Percentiles rank a stretch among this genome's conserved stretches.
phyloP scores from a whole-genome alignment of 2,797 vertebrate genomes.

The Muscicapa striata region DNA sequence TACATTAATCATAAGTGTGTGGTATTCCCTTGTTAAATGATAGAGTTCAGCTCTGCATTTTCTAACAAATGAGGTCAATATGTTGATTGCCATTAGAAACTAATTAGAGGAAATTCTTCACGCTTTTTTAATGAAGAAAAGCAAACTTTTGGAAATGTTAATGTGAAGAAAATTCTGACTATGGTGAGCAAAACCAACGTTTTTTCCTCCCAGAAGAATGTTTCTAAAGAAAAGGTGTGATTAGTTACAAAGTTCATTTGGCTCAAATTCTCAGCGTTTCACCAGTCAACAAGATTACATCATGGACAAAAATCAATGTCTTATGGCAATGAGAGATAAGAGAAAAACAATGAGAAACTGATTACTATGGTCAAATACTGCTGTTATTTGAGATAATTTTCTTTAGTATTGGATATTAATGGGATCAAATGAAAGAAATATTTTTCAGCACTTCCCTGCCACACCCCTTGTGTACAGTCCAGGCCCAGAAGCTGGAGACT shows the following conservation, averaged over 20 bases:
- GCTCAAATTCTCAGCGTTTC: not conserved
- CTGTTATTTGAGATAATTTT: not conserved
- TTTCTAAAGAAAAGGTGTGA: not conserved
- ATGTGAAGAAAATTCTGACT: not conserved
- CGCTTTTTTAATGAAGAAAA: not conserved
- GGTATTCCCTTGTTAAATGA: conserved; percentile 59
- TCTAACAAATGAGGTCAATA: conserved; percentile 67
- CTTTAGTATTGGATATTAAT: not conserved
- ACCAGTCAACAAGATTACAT: not conserved
- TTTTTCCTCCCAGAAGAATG: rapidly evolving
- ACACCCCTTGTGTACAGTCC: rapidly evolving
- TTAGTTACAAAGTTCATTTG: not conserved
- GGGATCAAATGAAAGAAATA: not conserved
- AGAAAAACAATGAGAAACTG: not conserved
- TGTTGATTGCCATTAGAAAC: conserved; percentile 44
- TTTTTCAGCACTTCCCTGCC: not conserved
- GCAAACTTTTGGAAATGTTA: not conserved
- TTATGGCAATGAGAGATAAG: not conserved
- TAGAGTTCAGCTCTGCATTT: conserved; percentile 32
- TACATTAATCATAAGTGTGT: conserved; percentile 64
- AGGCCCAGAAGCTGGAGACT: not conserved
- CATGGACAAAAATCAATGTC: not conserved
- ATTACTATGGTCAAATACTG: not conserved
- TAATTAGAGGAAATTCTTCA: conserved; percentile 52
- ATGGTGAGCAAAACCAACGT: not conserved